Percentiles rank a stretch among this genome's conserved stretches.
Evolutionary conservation across 2,113 vertebrate species (phyloP).

Genomic region (Gallinago paraguaiae): DNA sequence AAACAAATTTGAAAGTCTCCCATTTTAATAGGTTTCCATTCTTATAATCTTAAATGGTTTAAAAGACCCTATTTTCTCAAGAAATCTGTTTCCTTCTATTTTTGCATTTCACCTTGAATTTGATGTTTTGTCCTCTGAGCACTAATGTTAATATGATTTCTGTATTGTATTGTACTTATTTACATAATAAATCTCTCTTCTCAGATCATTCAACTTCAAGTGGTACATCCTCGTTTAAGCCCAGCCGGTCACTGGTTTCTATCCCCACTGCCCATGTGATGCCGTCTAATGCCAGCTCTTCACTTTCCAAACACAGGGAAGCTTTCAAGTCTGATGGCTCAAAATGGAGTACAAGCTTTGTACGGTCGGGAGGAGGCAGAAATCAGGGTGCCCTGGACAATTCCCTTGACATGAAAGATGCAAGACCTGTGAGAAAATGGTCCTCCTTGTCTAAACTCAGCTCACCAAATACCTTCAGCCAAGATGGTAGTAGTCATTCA

Average conservation of each 20-base stretch:
- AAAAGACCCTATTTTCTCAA: not conserved
- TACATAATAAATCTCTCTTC: not conserved
- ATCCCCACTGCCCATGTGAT: constrained; percentile 87
- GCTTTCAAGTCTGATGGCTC: constrained; percentile 65
- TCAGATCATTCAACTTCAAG: constrained; percentile 92
- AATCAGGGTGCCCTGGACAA: constrained; percentile 62
- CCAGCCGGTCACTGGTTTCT: constrained; percentile 77
- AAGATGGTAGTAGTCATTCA: constrained; percentile 31
- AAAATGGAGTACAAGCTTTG: constrained; percentile 77
- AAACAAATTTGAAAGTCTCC: not conserved
- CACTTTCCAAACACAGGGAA: constrained; percentile 76
- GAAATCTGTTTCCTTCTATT: not conserved
- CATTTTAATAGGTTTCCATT: not conserved
- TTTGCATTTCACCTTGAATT: not conserved
- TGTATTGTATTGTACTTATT: not conserved
- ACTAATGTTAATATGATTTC: not conserved
- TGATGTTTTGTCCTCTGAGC: not conserved
- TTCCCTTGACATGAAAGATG: constrained; percentile 86
- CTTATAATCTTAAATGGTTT: not conserved
- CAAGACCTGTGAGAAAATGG: constrained; percentile 87
- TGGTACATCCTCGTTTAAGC: constrained; percentile 83
- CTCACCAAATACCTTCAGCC: constrained; percentile 66
- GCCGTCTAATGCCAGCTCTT: constrained; percentile 80
- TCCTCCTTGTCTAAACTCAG: constrained; percentile 89
- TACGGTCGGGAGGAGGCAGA: constrained; percentile 68